Conservation (phyloP, 2,113 vertebrate species). For the Pterocles burchelli region DNA sequence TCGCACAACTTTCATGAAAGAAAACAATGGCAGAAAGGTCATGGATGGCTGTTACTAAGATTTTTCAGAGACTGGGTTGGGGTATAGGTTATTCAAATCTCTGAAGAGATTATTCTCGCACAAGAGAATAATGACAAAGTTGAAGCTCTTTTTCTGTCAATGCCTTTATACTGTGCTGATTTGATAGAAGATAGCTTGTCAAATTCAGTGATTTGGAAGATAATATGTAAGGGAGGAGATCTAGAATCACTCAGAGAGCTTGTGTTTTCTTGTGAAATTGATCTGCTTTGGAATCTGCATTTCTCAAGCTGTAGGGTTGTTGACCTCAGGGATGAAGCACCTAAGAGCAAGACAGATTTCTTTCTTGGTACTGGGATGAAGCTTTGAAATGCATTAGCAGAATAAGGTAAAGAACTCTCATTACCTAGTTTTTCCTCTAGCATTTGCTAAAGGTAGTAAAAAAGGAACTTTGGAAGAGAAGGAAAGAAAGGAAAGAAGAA, state of each 20-base stretch:
- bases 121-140: background rate
- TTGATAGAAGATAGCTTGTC: background rate
- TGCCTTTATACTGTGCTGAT: background rate
- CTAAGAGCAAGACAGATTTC: background rate
- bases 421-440: background rate
- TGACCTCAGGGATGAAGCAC: background rate
- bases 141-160: background rate
- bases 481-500: background rate
- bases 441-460: background rate
- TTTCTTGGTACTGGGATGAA: background rate
- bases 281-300: background rate
- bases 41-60: background rate
- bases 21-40: background rate
- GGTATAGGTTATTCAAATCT: background rate
- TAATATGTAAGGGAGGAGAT: background rate
- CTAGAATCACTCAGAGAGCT: background rate
- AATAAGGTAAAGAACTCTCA: background rate
- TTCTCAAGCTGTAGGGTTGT: background rate
- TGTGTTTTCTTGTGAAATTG: background rate
- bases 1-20: background rate
- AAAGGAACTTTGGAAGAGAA: background rate
- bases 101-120: background rate
- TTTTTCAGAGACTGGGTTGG: background rate
- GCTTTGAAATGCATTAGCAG: background rate
- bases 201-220: conserved; percentile 1